Base-by-base conservation (phyloP, 2,888 invertebrate genomes). In the Myopa tessellatipennis region DNA sequence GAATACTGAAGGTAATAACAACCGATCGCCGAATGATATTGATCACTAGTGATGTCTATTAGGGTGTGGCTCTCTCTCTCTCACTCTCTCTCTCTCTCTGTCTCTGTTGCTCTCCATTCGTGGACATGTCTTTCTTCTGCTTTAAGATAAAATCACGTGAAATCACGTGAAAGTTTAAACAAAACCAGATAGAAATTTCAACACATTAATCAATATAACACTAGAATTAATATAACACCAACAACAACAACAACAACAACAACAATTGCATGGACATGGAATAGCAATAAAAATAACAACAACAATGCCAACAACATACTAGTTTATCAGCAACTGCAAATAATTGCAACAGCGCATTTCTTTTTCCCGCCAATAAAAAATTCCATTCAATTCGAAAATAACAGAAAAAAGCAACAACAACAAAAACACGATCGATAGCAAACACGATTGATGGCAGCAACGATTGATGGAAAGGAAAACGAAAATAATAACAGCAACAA, bases 271-370 rank as follows among this genome's bases (percentile, higher is more conserved):
- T 38, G 16, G 45, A 16, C 45, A 45, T 18, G 26, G 2, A 38
- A 14, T 16, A 36, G 16, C n/a, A 45, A 4, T 7, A 12, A 52
- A 36, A 72, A 5, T 8, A 18, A 52, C 76, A 73, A 52, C 18
- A 52, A 8, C 45, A 52, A 52, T 12, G 12, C 18, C 34, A 34
- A 69, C 45, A 26, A 40, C 26, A 18, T 16, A 16, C 16, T 0
- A 34, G 18, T 61, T 14, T 26, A 14, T 18, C 74, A 73, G 14
- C 68, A 78, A 45, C 79, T 73, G n/a, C 78, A 72, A 3, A 73
- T 68, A 40, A 65, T 85, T 63, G 14, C 26, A n/a, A 52, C 75
- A 50, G 85, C 84, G 84, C 4, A 52, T 70, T 83, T 75, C 60
- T 73, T 78, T 61, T 72, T 72, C 72, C 72, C 72, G 72, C 72